Evolutionary conservation across 2,797 vertebrate species (phyloP).

Genomic region (Manis pentadactyla): DNA sequence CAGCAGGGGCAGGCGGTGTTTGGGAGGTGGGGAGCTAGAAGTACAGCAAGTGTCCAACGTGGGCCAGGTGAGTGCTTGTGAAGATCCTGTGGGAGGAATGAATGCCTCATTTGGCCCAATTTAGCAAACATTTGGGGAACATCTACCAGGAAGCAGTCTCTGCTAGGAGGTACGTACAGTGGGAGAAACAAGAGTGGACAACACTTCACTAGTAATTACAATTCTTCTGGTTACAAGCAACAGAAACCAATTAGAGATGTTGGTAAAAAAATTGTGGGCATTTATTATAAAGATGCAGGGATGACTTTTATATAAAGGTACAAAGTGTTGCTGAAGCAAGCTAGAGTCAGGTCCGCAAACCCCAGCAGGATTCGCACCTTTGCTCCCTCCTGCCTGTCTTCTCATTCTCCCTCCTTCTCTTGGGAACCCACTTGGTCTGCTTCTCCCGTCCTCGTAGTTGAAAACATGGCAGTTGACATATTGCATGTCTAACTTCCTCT

Average conservation of each 20-base stretch:
- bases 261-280: not conserved
- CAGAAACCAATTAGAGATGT: not conserved
- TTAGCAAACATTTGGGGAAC: not conserved
- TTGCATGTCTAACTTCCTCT: not conserved
- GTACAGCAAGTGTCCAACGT: not conserved
- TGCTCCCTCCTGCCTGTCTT: not conserved
- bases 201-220: not conserved
- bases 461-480: not conserved
- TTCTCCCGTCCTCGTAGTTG: not conserved
- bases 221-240: not conserved
- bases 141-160: not conserved
- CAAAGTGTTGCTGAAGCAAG: not conserved
- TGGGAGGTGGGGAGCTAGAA: not conserved
- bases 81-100: not conserved
- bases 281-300: not conserved
- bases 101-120: not conserved
- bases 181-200: not conserved
- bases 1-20: not conserved
- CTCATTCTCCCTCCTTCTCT: not conserved
- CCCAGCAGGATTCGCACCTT: not conserved
- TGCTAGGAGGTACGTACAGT: not conserved
- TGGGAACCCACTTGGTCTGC: not conserved
- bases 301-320: not conserved
- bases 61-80: accelerated
- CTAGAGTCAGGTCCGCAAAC: not conserved